Percentiles rank a stretch among this genome's conserved stretches.
Conservation (phyloP, 2,113 vertebrate genomes). For the Caranx melampygus region DNA sequence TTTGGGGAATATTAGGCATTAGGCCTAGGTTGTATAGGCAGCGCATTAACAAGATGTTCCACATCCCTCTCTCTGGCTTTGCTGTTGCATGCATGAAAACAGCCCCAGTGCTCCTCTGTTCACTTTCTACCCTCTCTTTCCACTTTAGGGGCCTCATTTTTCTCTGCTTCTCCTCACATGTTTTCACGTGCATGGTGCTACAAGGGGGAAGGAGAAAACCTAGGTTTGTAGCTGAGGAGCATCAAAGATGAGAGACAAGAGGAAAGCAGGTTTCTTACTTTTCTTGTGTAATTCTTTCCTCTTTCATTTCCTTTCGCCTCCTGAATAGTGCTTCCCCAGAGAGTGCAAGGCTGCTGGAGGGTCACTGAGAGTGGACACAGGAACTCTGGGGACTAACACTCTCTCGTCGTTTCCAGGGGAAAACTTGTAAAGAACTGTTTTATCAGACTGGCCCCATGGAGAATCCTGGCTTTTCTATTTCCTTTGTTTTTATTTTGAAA, state of each 20-base stretch:
- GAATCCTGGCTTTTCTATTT: conserved; percentile 25
- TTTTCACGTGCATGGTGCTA: conserved; percentile 60
- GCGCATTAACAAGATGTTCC: conserved; percentile 64
- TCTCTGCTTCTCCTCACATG: conserved; percentile 38
- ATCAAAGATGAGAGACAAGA: conserved; percentile 56
- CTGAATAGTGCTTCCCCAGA: conserved; percentile 54
- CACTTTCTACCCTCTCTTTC: conserved; percentile 38
- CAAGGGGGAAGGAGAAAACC: conserved; percentile 45
- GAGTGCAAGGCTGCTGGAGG: conserved; percentile 51
- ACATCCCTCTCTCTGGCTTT: conserved; percentile 44
- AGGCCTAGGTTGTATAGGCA: conserved; percentile 53
- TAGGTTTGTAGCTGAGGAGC: conserved; percentile 46
- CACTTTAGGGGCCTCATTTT: conserved; percentile 56
- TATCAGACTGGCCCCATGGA: conserved; percentile 51
- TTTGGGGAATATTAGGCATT: conserved; percentile 54
- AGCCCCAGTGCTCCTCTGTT: conserved; percentile 32
- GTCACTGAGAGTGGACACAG: conserved; percentile 76
- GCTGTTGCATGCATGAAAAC: conserved; percentile 65
- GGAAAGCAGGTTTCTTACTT: conserved; percentile 54
- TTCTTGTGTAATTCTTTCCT: conserved; percentile 35
- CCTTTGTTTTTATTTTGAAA: conserved; percentile 72
- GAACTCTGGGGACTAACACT: conserved; percentile 68
- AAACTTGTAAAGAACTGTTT: conserved; percentile 67
- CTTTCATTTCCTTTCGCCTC: conserved; percentile 20
- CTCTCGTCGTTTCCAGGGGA: conserved; percentile 55